phyloP scores from a whole-genome alignment of 2,888 invertebrate species.

The Scaptomyza cyrtandrae region DNA sequence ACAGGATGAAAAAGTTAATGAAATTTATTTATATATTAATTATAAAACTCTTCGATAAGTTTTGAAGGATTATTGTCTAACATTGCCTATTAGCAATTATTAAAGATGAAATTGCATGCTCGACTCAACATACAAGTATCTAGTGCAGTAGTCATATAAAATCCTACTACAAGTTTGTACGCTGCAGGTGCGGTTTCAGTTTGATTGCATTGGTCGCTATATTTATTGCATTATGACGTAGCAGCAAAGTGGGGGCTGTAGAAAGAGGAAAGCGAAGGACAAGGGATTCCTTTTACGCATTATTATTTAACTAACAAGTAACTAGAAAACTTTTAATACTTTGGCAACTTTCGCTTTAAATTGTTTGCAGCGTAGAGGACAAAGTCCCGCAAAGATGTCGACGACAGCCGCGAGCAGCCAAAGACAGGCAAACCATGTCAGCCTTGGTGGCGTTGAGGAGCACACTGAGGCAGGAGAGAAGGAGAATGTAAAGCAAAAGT shows the following conservation, averaged over 20 bases:
- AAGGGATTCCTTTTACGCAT: slow-evolving; percentile 69
- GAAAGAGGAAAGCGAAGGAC: slow-evolving; percentile 19
- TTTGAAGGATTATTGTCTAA: too few relatives aligned
- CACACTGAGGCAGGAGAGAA: background rate
- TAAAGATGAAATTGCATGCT: too few relatives aligned
- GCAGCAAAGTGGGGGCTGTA: background rate
- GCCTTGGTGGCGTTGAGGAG: background rate
- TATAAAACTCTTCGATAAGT: too few relatives aligned
- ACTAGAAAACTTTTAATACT: slow-evolving; percentile 78
- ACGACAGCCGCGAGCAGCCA: slow-evolving; percentile 49
- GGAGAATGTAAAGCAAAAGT: slow-evolving; percentile 44
- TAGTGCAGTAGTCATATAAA: slow-evolving; percentile 27
- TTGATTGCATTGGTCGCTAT: slow-evolving; percentile 67
- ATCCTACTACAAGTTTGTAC: slow-evolving; percentile 19
- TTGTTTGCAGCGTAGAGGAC: slow-evolving; percentile 65
- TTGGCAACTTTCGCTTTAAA: slow-evolving; percentile 73
- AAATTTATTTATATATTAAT: too few relatives aligned
- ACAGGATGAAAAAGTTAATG: too few relatives aligned
- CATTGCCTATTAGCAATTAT: too few relatives aligned
- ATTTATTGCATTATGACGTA: slow-evolving; percentile 18
- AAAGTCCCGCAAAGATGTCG: slow-evolving; percentile 64
- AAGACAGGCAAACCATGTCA: slow-evolving; percentile 20
- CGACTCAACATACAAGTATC: slow-evolving; percentile 6
- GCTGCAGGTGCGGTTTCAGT: slow-evolving; percentile 60
- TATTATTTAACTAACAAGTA: slow-evolving; percentile 79